Conservation (phyloP, 2,888 invertebrate species). For the Zaprionus obscuricornis region DNA sequence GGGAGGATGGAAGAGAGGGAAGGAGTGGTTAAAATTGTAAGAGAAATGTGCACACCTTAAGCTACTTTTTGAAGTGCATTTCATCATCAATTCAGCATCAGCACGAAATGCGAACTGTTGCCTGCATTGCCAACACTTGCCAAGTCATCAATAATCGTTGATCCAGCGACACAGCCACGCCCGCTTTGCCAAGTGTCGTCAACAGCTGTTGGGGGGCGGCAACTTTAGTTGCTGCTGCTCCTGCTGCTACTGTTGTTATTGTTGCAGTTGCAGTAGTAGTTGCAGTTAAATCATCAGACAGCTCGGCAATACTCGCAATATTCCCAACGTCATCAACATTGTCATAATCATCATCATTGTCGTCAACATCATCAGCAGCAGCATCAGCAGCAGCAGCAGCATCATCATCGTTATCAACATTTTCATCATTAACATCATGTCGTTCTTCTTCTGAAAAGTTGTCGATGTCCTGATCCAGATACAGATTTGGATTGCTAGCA, state of each 20-base stretch:
- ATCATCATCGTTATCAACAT: not conserved
- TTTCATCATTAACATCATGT: not conserved
- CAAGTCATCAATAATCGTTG: constrained; percentile 67
- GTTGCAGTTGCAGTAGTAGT: constrained; percentile 20
- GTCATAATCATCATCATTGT: constrained; percentile 19
- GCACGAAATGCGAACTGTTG: constrained; percentile 55
- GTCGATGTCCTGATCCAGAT: constrained; percentile 29
- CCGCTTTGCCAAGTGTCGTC: constrained; percentile 66
- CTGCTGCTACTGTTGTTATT: constrained; percentile 11
- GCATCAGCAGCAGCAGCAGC: constrained; percentile 11
- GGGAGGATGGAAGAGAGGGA: not conserved
- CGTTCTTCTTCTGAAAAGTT: constrained; percentile 6
- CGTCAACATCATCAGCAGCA: constrained; percentile 16
- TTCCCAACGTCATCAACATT: constrained; percentile 46
- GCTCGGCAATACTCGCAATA: constrained; percentile 55
- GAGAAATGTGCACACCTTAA: constrained; percentile 59
- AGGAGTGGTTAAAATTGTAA: not conserved
- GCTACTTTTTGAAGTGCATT: constrained; percentile 75
- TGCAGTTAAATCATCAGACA: constrained; percentile 64
- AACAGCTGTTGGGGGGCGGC: constrained; percentile 66
- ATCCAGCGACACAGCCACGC: constrained; percentile 46
- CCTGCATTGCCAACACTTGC: constrained; percentile 37
- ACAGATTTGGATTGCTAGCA: constrained; percentile 35
- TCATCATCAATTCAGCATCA: constrained; percentile 80
- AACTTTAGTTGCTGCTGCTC: constrained; percentile 16